phyloP scores from a whole-genome alignment of 92 coral and sea anemone genomes.

The Heteractis magnifica region DNA sequence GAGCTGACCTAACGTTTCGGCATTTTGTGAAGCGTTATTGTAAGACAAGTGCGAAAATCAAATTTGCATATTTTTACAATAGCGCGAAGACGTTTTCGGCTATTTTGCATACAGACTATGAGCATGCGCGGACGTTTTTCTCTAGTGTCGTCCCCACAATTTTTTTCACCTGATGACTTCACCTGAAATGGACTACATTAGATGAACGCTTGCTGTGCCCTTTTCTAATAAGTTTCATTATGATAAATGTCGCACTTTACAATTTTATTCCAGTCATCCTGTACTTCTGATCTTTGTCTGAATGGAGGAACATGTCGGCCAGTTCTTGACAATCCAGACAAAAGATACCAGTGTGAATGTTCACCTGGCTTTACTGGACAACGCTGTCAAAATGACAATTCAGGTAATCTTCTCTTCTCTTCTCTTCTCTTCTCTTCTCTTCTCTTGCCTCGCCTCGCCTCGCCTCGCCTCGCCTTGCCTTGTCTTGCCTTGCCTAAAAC shows the following conservation, averaged over 20 bases:
- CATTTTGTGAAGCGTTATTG: too few species aligned
- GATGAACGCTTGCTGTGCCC: neutral
- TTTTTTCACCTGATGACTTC: neutral
- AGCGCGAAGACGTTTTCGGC: too few species aligned
- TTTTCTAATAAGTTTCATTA: neutral
- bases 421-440: too few species aligned
- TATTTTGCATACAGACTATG: too few species aligned
- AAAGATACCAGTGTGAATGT: conserved; percentile 43
- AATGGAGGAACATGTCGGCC: conserved; percentile 62
- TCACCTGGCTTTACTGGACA: conserved; percentile 31
- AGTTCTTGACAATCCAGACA: neutral
- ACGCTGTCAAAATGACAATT: conserved; percentile 37
- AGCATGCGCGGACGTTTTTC: too few species aligned
- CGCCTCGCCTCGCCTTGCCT: neutral
- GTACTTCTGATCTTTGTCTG: conserved; percentile 33
- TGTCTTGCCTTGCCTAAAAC: neutral
- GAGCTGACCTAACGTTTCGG: too few species aligned
- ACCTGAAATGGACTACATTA: neutral
- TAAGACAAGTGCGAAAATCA: too few species aligned
- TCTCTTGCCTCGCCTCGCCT: too few species aligned
- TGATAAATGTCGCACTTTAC: neutral
- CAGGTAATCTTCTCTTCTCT: neutral
- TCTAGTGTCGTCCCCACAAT: too few species aligned
- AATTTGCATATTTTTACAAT: too few species aligned
- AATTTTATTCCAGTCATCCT: conserved; percentile 40